These are phyloP conservation scores for Phoxinus phoxinus DNA, from an alignment of 2,113 vertebrate species.

Conservation along the genomic window DNA sequence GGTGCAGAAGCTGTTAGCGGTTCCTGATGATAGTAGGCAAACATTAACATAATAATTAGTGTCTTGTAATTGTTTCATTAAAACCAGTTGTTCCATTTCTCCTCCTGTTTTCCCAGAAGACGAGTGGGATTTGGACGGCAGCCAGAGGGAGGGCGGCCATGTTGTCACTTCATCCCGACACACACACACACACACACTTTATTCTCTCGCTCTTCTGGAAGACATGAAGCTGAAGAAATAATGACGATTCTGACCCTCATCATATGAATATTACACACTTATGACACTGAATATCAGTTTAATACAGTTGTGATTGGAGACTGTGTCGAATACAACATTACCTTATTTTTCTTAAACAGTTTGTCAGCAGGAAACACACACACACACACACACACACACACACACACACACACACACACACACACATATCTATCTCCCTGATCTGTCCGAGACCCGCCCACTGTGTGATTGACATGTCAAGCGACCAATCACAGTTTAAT, in stretches of 20 bases:
- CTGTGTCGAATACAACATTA: neutral
- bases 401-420: neutral
- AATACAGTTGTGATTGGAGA: neutral
- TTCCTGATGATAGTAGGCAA: conserved; percentile 99
- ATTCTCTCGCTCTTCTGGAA: conserved; percentile 21
- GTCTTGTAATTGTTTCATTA: conserved; percentile 99
- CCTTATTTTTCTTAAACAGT: neutral
- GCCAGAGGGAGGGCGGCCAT: conserved; percentile 96
- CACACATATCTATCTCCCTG: neutral
- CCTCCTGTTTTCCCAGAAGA: conserved; percentile 99
- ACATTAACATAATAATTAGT: conserved; percentile 99
- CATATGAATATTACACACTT: neutral
- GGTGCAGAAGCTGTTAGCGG: conserved; percentile 99
- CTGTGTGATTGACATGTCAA: neutral
- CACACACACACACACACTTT: conserved; percentile 50
- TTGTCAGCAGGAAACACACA: neutral
- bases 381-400: neutral
- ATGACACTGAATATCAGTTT: neutral
- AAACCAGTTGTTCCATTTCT: conserved; percentile 99
- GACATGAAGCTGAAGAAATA: neutral
- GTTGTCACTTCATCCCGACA: conserved; percentile 83
- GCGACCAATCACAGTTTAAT: neutral
- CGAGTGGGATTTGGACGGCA: conserved; percentile 97
- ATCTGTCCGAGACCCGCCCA: neutral
- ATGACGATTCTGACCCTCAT: neutral